A percentile compares a stretch with the other conserved stretches of the same genome.
Evolutionary conservation across 1,140 invertebrate genomes (phyloP).

Genomic region (Drosophila santomea): DNA sequence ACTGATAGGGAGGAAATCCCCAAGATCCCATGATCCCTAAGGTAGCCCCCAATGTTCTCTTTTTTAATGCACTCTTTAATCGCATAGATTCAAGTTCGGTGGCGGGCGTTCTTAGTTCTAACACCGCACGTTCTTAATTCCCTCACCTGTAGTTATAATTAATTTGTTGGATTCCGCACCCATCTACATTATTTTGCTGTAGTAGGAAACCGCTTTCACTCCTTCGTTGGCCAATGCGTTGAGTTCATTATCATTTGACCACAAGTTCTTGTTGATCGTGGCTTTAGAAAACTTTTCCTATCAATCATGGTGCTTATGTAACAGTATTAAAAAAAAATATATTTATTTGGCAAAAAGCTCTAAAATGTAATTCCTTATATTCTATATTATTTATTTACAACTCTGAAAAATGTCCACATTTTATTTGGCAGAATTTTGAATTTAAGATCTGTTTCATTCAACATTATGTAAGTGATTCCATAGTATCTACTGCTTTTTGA

Average conservation of each 20-base stretch:
- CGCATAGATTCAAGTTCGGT: constrained; percentile 23
- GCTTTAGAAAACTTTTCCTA: background rate
- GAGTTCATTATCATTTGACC: background rate
- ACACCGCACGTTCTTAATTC: constrained; percentile 21
- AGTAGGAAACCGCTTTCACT: background rate
- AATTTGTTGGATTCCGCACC: constrained; percentile 22
- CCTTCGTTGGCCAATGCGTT: background rate
- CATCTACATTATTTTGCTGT: constrained; percentile 9
- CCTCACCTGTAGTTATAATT: constrained; percentile 13
- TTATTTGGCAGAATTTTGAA: too few relatives aligned
- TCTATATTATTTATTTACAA: background rate
- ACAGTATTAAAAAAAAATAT: background rate
- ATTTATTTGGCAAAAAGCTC: background rate
- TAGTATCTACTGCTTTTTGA: too few relatives aligned
- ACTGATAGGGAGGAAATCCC: constrained; percentile 40
- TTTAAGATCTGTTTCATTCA: too few relatives aligned
- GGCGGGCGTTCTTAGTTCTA: constrained; percentile 10
- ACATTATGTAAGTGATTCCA: too few relatives aligned
- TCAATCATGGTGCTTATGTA: background rate
- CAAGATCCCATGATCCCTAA: constrained; percentile 16
- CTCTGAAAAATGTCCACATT: background rate
- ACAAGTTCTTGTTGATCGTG: background rate
- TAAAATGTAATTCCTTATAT: background rate
- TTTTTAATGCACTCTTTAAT: constrained; percentile 17
- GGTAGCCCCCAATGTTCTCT: constrained; percentile 28